phyloP scores from a whole-genome alignment of 2,797 vertebrate genomes.

The Lepus oiostolus region DNA sequence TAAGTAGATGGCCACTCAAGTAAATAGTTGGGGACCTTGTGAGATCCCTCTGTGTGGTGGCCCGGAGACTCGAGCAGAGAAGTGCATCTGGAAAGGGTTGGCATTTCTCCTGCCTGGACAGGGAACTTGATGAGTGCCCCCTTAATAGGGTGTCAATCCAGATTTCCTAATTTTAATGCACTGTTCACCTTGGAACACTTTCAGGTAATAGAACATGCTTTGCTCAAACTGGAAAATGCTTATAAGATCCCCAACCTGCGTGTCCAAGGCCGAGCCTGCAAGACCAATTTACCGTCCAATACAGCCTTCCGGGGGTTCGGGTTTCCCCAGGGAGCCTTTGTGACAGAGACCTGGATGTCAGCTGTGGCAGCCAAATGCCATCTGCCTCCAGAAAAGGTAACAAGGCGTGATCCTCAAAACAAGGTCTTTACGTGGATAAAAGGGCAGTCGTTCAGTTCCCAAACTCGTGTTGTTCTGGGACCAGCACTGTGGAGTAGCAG shows the following conservation, averaged over 20 bases:
- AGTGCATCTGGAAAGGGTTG: neutral
- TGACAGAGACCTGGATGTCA: conserved; percentile 74
- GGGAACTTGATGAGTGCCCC: neutral
- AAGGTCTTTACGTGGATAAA: neutral
- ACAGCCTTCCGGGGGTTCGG: conserved; percentile 65
- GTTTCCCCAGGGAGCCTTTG: conserved; percentile 71
- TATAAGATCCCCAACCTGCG: conserved; percentile 68
- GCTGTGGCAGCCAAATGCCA: conserved; percentile 66
- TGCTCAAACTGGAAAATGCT: conserved; percentile 71
- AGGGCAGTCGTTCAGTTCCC: neutral
- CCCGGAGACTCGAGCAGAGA: neutral
- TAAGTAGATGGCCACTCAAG: neutral
- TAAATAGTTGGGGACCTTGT: neutral
- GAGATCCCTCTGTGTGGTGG: neutral
- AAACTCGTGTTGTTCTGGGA: neutral
- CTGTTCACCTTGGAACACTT: neutral
- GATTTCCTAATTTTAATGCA: conserved; percentile 19
- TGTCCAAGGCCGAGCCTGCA: conserved; percentile 52
- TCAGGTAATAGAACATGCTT: conserved; percentile 70
- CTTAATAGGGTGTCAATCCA: neutral
- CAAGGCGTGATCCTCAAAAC: neutral
- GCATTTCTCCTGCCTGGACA: neutral
- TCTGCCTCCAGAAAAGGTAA: conserved; percentile 71
- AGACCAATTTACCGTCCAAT: conserved; percentile 74
- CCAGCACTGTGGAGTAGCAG: too few species aligned